Percentiles rank a stretch among this genome's conserved stretches.
phyloP scores from a whole-genome alignment of 1,140 invertebrate species.

The Ceratina calcarata region DNA sequence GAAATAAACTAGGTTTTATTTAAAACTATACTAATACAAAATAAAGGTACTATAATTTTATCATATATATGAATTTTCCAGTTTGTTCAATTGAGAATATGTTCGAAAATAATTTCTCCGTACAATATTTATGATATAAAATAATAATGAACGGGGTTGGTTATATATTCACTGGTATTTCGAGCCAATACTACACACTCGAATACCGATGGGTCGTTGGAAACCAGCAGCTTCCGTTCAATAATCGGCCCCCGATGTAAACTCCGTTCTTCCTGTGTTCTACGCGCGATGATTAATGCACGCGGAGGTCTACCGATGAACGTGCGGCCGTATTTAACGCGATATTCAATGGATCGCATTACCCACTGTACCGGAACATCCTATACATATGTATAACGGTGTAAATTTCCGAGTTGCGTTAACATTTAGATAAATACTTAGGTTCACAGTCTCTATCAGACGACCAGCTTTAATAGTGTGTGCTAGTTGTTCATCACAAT shows the following conservation, averaged over 20 bases:
- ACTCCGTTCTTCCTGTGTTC: slow-evolving; percentile 31
- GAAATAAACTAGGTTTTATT: too few species aligned
- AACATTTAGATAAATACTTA: not conserved
- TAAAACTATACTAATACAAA: too few species aligned
- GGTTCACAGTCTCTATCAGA: too few species aligned
- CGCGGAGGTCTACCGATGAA: slow-evolving; percentile 39
- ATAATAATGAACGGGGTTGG: not conserved
- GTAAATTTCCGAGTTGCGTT: slow-evolving; percentile 38
- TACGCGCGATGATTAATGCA: slow-evolving; percentile 40
- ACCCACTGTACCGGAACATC: not conserved
- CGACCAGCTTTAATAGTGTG: too few species aligned
- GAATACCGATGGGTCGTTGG: not conserved
- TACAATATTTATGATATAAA: not conserved
- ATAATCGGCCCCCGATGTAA: slow-evolving; percentile 28
- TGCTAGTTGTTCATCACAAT: too few species aligned
- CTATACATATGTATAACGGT: slow-evolving; percentile 15
- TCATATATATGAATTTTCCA: too few species aligned
- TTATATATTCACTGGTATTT: not conserved
- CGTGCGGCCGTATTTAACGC: slow-evolving; percentile 38
- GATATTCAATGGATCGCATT: slow-evolving; percentile 50
- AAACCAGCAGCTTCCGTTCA: slow-evolving; percentile 29
- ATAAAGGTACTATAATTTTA: too few species aligned
- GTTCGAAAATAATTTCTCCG: not conserved
- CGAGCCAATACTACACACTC: not conserved
- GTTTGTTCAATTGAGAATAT: too few species aligned